Conservation (phyloP, 2,113 vertebrate species). For the Oreotrochilus melanogaster region DNA sequence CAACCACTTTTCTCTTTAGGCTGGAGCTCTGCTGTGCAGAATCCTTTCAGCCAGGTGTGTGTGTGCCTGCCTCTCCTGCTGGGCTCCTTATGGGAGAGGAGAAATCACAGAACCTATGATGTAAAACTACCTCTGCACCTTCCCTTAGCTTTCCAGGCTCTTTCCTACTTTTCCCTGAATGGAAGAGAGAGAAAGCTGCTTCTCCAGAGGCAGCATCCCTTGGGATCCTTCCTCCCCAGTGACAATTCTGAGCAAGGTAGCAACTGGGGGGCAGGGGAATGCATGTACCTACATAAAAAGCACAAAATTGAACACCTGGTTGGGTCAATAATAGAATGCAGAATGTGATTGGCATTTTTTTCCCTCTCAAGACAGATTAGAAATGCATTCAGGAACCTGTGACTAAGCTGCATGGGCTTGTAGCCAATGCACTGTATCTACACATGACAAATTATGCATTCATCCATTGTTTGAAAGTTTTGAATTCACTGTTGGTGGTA, state of each 20-base stretch:
- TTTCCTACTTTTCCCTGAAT: rapidly evolving
- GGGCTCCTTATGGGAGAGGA: neutral
- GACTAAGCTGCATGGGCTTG: slow-evolving; percentile 23
- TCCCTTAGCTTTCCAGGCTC: neutral
- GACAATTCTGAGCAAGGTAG: neutral
- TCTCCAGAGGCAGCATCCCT: neutral
- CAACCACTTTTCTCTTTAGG: neutral
- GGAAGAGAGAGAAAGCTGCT: neutral
- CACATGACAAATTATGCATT: slow-evolving; percentile 27
- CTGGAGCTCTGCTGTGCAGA: neutral
- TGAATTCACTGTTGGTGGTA: slow-evolving; percentile 68
- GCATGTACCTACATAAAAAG: neutral
- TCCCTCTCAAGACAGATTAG: neutral
- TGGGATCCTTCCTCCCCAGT: neutral
- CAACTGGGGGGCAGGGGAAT: neutral
- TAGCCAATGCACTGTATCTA: neutral
- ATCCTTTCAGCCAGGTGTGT: neutral
- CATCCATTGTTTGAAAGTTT: slow-evolving; percentile 71
- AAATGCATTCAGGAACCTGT: neutral
- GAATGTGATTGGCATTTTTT: neutral
- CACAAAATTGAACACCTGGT: neutral
- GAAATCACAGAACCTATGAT: rapidly evolving
- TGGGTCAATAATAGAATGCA: neutral
- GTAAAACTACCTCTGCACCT: neutral
- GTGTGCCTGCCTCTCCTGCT: neutral